A percentile compares a stretch with the other conserved stretches of the same genome.
Evolutionary conservation across 53 echinoderm and acorn worm species (phyloP).

Genomic region (Apostichopus leukothele): DNA sequence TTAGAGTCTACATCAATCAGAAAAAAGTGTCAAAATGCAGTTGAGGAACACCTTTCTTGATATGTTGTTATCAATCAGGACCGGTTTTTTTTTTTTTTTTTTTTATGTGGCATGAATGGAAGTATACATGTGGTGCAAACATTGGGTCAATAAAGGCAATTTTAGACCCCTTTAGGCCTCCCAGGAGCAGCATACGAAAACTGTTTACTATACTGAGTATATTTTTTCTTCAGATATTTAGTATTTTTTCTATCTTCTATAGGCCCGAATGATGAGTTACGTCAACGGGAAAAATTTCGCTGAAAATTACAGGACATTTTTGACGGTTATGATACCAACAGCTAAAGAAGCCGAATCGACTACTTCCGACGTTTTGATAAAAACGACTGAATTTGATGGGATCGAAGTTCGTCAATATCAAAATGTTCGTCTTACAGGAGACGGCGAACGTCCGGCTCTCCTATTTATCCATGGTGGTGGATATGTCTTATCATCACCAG

Average conservation of each 20-base stretch:
- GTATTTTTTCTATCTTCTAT: not conserved
- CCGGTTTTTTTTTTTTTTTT: too few relatives aligned
- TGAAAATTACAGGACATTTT: not conserved
- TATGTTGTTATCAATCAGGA: too few relatives aligned
- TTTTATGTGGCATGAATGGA: too few relatives aligned
- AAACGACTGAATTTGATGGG: slow-evolving; percentile 39
- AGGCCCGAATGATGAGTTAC: slow-evolving; percentile 3
- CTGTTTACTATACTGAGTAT: too few relatives aligned
- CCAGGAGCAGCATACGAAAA: too few relatives aligned
- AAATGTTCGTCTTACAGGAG: slow-evolving; percentile 7
- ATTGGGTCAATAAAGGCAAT: too few relatives aligned
- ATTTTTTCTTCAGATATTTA: not conserved
- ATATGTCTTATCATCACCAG: slow-evolving; percentile 45
- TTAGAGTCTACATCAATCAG: too few relatives aligned
- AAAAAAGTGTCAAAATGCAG: too few relatives aligned
- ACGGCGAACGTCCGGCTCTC: slow-evolving; percentile 32
- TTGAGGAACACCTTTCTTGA: too few relatives aligned
- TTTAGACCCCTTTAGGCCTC: too few relatives aligned
- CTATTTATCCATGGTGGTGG: slow-evolving; percentile 62
- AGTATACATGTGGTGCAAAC: too few relatives aligned
- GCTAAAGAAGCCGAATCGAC: not conserved
- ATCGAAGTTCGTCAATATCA: slow-evolving; percentile 52
- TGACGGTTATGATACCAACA: not conserved
- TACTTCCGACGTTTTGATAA: not conserved
- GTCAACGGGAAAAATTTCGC: slow-evolving; percentile 3